Conservation (phyloP, 2,888 invertebrate species). For the Rhyacophila evoluta region DNA sequence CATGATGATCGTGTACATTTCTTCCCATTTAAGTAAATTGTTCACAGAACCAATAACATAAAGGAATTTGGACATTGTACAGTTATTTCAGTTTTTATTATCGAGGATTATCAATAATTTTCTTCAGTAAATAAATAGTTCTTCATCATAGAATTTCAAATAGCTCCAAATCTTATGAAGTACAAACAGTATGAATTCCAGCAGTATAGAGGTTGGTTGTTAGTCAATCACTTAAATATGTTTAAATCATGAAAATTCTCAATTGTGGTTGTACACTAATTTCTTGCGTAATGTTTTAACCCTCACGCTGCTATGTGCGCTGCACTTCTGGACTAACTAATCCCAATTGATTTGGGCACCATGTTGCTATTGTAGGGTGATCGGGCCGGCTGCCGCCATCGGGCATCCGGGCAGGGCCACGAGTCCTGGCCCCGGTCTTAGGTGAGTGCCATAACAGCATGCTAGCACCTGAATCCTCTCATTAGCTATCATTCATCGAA, state of each 20-base stretch:
- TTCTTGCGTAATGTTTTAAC: constrained; percentile 12
- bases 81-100: too few species aligned
- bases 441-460: constrained; percentile 45
- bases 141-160: too few species aligned
- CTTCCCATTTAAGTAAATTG: too few species aligned
- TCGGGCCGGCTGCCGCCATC: constrained; percentile 49
- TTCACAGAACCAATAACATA: too few species aligned
- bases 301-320: constrained; percentile 6
- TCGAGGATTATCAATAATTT: too few species aligned
- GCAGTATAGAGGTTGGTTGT: too few species aligned
- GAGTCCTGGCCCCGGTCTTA: constrained; percentile 49
- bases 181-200: too few species aligned
- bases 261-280: constrained; percentile 11
- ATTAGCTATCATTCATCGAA: neutral
- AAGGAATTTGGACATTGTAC: too few species aligned
- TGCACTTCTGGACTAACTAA: neutral
- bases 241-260: constrained; percentile 19
- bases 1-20: too few species aligned
- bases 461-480: neutral
- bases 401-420: constrained; percentile 48
- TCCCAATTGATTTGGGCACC: neutral
- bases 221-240: too few species aligned
- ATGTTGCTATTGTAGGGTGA: constrained; percentile 28
- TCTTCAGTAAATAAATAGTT: too few species aligned
- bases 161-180: too few species aligned